Evolutionary conservation across 2,888 invertebrate genomes (phyloP).

Genomic region (Orchesella flavescens): DNA sequence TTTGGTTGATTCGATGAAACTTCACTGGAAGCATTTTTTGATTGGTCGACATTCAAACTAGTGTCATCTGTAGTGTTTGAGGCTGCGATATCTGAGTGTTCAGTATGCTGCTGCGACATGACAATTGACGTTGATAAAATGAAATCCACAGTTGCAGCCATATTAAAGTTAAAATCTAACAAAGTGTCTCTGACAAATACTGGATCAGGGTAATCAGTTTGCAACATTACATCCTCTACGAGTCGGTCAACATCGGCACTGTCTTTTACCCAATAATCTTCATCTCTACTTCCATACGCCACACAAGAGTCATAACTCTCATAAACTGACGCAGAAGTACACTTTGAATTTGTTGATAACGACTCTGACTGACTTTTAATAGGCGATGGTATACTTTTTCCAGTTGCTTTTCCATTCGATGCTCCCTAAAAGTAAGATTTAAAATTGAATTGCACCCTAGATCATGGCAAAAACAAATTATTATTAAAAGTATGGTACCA

Average conservation of each 20-base stretch:
- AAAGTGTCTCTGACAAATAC: constrained; percentile 71
- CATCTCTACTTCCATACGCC: constrained; percentile 60
- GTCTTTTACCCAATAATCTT: constrained; percentile 69
- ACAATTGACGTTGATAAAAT: constrained; percentile 64
- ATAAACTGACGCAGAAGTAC: constrained; percentile 52
- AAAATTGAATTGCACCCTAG: background rate
- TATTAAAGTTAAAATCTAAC: constrained; percentile 70
- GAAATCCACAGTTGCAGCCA: constrained; percentile 66
- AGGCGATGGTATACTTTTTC: constrained; percentile 61
- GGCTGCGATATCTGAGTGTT: constrained; percentile 14
- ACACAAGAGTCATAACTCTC: constrained; percentile 46
- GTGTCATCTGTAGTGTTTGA: constrained; percentile 17
- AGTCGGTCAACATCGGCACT: constrained; percentile 67
- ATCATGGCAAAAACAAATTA: background rate
- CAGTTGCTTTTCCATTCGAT: constrained; percentile 38
- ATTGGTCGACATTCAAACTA: constrained; percentile 44
- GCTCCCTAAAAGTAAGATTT: constrained; percentile 36
- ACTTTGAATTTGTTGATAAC: constrained; percentile 39
- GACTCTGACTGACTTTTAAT: constrained; percentile 40
- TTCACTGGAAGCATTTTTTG: constrained; percentile 39
- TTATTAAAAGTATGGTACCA: background rate
- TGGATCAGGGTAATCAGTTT: constrained; percentile 72
- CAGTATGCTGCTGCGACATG: constrained; percentile 48
- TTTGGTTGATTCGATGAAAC: background rate
- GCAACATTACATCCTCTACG: constrained; percentile 71